Conservation (phyloP, 1,140 invertebrate species). For the Microvelia longipes region DNA sequence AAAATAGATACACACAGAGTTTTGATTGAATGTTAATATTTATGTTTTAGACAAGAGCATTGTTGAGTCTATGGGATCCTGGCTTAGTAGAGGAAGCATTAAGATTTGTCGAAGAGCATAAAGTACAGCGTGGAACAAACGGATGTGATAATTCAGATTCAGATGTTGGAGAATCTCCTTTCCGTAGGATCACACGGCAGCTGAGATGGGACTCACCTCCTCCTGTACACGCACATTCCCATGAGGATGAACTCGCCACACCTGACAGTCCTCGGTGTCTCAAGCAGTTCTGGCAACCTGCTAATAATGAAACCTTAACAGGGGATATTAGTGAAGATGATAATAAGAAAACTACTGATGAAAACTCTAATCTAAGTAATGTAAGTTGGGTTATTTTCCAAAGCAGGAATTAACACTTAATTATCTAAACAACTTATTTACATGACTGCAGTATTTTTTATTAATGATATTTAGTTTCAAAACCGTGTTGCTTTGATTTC, state of each 20-base stretch:
- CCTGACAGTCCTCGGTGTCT: slow-evolving; percentile 38
- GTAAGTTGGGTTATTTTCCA: neutral
- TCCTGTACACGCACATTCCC: slow-evolving; percentile 31
- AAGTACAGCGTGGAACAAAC: slow-evolving; percentile 22
- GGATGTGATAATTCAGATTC: slow-evolving; percentile 11
- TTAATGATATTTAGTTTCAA: too few relatives aligned
- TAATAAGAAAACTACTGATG: slow-evolving; percentile 14
- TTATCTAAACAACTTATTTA: too few relatives aligned
- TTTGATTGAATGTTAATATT: too few relatives aligned
- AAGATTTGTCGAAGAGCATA: slow-evolving; percentile 59
- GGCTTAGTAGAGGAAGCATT: slow-evolving; percentile 68
- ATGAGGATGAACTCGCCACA: slow-evolving; percentile 52
- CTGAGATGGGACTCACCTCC: slow-evolving; percentile 48
- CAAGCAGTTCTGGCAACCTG: neutral
- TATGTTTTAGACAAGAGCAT: slow-evolving; percentile 46
- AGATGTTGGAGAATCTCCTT: slow-evolving; percentile 41
- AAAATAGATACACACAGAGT: too few relatives aligned
- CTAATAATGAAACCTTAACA: neutral
- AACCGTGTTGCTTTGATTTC: too few relatives aligned
- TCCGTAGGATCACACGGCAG: slow-evolving; percentile 59
- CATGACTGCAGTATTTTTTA: too few relatives aligned
- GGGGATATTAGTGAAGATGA: neutral
- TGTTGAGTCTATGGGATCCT: slow-evolving; percentile 68
- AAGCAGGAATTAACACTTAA: too few relatives aligned
- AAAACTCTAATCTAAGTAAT: slow-evolving; percentile 16